Conservation (phyloP, 2,888 invertebrate genomes). For the Hesperia comma region DNA sequence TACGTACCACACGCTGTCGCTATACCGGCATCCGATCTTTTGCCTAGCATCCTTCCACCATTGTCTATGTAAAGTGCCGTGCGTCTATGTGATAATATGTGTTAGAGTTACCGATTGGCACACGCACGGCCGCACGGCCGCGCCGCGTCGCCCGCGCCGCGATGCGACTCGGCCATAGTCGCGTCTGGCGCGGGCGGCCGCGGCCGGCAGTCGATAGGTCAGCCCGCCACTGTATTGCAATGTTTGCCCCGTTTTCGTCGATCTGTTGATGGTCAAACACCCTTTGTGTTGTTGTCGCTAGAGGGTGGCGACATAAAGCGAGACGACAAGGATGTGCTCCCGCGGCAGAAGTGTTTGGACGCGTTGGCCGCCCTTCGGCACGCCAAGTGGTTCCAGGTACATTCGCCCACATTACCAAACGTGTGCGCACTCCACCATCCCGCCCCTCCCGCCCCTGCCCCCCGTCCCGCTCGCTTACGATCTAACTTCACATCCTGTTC, state of each 20-base stretch:
- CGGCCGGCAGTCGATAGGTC: slow-evolving; percentile 8
- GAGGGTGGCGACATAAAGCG: slow-evolving; percentile 86
- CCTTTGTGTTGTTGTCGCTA: slow-evolving; percentile 86
- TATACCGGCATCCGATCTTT: background rate
- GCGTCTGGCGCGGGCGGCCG: background rate
- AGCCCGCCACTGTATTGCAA: slow-evolving; percentile 43
- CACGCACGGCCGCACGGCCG: slow-evolving; percentile 8
- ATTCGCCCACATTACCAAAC: slow-evolving; percentile 76
- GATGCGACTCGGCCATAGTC: no score
- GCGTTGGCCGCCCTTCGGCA: slow-evolving; percentile 99
- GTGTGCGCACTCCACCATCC: slow-evolving; percentile 69
- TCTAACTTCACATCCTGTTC: slow-evolving; percentile 4
- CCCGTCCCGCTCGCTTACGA: background rate
- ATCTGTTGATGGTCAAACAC: slow-evolving; percentile 89
- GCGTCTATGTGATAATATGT: background rate
- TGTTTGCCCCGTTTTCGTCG: slow-evolving; percentile 82
- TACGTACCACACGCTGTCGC: slow-evolving; percentile 43
- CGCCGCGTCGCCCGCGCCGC: slow-evolving; percentile 5
- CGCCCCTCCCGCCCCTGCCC: background rate
- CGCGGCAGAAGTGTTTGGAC: slow-evolving; percentile 99
- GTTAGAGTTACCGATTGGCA: no score
- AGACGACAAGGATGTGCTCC: slow-evolving; percentile 96
- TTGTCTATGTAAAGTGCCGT: background rate
- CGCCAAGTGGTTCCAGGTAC: slow-evolving; percentile 99
- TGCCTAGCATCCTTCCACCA: slow-evolving; percentile 7